Conservation (phyloP, 2,888 invertebrate genomes). For the Mythimna impura region DNA sequence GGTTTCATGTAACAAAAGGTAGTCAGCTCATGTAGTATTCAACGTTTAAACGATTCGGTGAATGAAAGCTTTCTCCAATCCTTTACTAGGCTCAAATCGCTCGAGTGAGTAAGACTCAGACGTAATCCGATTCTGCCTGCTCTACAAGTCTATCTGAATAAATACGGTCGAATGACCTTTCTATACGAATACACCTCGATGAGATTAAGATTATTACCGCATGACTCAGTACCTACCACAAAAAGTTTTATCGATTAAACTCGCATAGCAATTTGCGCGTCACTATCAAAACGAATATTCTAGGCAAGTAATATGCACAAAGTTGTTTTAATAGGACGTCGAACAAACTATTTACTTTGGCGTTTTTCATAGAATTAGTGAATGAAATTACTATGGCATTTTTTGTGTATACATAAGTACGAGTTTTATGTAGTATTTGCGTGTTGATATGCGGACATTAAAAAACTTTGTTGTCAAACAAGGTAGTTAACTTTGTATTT, state of each 20-base stretch:
- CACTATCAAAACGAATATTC: conserved; percentile 40
- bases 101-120: conserved; percentile 50
- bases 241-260: conserved; percentile 39
- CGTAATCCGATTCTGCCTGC: conserved; percentile 59
- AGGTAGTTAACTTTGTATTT: conserved; percentile 19
- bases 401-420: conserved; percentile 39
- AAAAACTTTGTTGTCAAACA: conserved; percentile 46
- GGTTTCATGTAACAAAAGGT: conserved; percentile 26
- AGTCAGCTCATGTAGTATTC: conserved; percentile 31
- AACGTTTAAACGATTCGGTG: conserved; percentile 45
- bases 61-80: conserved; percentile 53
- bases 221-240: conserved; percentile 9
- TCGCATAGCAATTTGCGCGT: conserved; percentile 26
- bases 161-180: conserved; percentile 50
- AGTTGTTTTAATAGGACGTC: conserved; percentile 16
- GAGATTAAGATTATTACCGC: conserved; percentile 30
- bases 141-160: conserved; percentile 53
- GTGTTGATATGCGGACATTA: conserved; percentile 25
- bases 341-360: conserved; percentile 43
- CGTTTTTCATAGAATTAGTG: conserved; percentile 36
- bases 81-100: conserved; percentile 58
- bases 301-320: conserved; percentile 43
- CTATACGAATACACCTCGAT: conserved; percentile 31
- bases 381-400: conserved; percentile 51
- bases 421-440: conserved; percentile 48